Conservation (phyloP, 2,888 invertebrate genomes). For the Lasioglossum leucozonium region DNA sequence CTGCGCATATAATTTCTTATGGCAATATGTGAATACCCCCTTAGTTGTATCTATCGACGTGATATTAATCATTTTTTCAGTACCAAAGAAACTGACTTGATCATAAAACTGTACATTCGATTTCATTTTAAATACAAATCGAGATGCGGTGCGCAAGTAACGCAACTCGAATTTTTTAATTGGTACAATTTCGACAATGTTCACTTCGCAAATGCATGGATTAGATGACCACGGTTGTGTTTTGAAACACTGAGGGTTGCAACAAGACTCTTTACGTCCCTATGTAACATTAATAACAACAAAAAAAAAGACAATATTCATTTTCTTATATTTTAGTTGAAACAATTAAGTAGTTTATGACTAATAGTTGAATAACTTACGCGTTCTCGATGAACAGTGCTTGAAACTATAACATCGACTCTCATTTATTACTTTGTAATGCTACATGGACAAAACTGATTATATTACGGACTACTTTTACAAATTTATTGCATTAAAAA, state of each 20-base stretch:
- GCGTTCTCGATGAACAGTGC: slow-evolving; percentile 39
- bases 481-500: neutral
- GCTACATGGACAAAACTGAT: neutral
- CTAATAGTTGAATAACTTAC: slow-evolving; percentile 55
- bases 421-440: slow-evolving; percentile 21
- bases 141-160: slow-evolving; percentile 4
- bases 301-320: slow-evolving; percentile 51
- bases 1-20: slow-evolving; percentile 57
- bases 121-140: slow-evolving; percentile 53
- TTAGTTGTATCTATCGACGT: slow-evolving; percentile 62
- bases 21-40: slow-evolving; percentile 49
- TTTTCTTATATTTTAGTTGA: slow-evolving; percentile 68
- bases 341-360: slow-evolving; percentile 58
- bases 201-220: slow-evolving; percentile 22
- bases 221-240: slow-evolving; percentile 47
- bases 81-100: slow-evolving; percentile 74
- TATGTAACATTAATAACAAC: slow-evolving; percentile 34
- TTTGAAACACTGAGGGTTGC: slow-evolving; percentile 32
- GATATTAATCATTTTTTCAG: slow-evolving; percentile 64
- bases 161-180: slow-evolving; percentile 33
- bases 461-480: neutral
- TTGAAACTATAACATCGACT: slow-evolving; percentile 13
- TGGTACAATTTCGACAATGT: slow-evolving; percentile 25
- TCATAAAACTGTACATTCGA: slow-evolving; percentile 53
- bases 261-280: slow-evolving; percentile 24